phyloP scores from a whole-genome alignment of 2,888 invertebrate genomes.

The Cetonia aurata region DNA sequence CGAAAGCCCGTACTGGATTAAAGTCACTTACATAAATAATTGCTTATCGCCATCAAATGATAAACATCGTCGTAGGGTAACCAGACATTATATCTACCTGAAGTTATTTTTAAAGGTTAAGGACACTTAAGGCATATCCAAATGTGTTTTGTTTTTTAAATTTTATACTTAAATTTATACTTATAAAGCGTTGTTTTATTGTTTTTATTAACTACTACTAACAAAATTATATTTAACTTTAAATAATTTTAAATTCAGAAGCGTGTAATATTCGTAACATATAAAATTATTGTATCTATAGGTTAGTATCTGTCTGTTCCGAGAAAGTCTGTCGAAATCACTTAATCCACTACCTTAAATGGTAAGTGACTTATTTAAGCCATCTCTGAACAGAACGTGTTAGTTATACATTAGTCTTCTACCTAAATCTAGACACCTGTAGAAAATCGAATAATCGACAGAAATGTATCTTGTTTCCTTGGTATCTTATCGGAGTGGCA shows the following conservation, averaged over 20 bases:
- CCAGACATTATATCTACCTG: slow-evolving; percentile 16
- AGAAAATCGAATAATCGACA: slow-evolving; percentile 24
- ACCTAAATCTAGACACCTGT: slow-evolving; percentile 7
- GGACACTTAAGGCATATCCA: slow-evolving; percentile 14
- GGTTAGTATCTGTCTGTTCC: no score
- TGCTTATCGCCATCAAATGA: slow-evolving; percentile 37
- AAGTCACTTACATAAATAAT: slow-evolving; percentile 30
- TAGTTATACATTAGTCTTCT: neutral
- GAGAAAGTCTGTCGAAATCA: no score
- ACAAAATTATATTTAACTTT: no score
- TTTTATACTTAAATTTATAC: no score
- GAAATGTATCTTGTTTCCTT: slow-evolving; percentile 31
- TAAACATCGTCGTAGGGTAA: slow-evolving; percentile 31
- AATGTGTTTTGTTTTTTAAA: no score
- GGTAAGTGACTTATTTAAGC: neutral
- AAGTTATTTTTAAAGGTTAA: slow-evolving; percentile 26
- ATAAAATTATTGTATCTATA: no score
- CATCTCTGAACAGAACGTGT: neutral
- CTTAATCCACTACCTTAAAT: no score
- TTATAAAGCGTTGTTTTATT: no score
- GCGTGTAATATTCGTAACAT: no score
- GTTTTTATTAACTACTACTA: no score
- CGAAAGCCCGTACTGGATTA: slow-evolving; percentile 12
- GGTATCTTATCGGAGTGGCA: slow-evolving; percentile 40
- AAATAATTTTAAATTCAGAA: no score